phyloP scores from a whole-genome alignment of 92 coral and sea anemone species.

The Phenganax stokvisi region DNA sequence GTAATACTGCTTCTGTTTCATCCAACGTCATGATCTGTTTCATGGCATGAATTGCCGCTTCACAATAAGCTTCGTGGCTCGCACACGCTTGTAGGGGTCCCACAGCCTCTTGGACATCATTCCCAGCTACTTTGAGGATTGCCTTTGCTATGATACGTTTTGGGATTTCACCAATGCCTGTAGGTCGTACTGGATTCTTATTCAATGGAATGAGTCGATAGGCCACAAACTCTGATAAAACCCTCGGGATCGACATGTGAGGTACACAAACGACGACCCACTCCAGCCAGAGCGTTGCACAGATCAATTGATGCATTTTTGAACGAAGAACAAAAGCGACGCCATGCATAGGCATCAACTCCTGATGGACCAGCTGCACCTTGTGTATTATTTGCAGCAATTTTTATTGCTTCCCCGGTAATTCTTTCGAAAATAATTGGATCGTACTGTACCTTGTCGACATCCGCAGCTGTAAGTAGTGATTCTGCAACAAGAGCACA shows the following conservation, averaged over 20 bases:
- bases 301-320: conserved; percentile 1
- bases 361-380: conserved; percentile 9
- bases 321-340: background rate
- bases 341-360: conserved; percentile 2
- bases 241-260: conserved; percentile 10
- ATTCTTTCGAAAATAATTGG: conserved; percentile 17
- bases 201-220: background rate
- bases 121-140: conserved; percentile 10
- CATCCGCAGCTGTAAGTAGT: background rate
- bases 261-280: conserved; percentile 9
- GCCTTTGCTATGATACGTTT: conserved; percentile 24
- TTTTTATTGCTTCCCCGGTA: background rate
- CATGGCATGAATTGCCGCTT: conserved; percentile 49
- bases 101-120: conserved; percentile 12
- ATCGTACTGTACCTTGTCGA: background rate
- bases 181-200: background rate
- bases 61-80: conserved; percentile 26
- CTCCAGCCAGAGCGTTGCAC: conserved; percentile 21
- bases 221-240: conserved; percentile 19
- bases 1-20: conserved; percentile 35
- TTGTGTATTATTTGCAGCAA: background rate
- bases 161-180: conserved; percentile 9
- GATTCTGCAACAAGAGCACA: background rate
- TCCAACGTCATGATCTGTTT: conserved; percentile 3
- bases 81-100: conserved; percentile 17